A percentile compares a stretch with the other conserved stretches of the same genome.
phyloP scores from a whole-genome alignment of 2,797 vertebrate genomes.

The Macroramphosus scolopax region DNA sequence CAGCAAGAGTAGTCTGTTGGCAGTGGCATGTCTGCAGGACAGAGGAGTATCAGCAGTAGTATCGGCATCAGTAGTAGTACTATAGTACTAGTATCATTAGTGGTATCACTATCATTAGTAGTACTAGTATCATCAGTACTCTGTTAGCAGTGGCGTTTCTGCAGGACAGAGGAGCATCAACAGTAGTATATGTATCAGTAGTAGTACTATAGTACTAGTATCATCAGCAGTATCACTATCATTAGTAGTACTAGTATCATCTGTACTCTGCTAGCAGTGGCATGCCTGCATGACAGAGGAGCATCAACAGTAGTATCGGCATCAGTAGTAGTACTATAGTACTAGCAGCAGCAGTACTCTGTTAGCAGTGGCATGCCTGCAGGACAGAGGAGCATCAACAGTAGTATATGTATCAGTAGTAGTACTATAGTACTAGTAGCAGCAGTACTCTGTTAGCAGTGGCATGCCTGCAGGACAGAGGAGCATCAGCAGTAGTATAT shows the following conservation, averaged over 20 bases:
- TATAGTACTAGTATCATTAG: background rate
- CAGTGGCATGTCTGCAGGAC: too few species aligned
- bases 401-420: background rate
- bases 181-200: background rate
- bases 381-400: too few species aligned
- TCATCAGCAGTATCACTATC: background rate
- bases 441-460: too few species aligned
- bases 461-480: constrained; percentile 11
- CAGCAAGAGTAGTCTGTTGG: too few species aligned
- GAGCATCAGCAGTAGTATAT: constrained; percentile 24
- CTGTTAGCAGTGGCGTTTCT: background rate
- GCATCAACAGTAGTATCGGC: constrained; percentile 2
- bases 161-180: constrained; percentile 33
- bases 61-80: background rate
- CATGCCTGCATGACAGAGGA: constrained; percentile 28
- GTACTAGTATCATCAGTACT: background rate
- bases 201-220: background rate
- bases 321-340: background rate
- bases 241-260: background rate
- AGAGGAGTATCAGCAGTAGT: background rate
- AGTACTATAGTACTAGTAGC: background rate
- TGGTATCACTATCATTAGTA: background rate
- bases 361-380: too few species aligned
- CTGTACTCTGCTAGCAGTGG: background rate
- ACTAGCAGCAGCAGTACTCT: too few species aligned